Evolutionary conservation across 2,797 vertebrate genomes (phyloP).

Genomic region (Menidia menidia): DNA sequence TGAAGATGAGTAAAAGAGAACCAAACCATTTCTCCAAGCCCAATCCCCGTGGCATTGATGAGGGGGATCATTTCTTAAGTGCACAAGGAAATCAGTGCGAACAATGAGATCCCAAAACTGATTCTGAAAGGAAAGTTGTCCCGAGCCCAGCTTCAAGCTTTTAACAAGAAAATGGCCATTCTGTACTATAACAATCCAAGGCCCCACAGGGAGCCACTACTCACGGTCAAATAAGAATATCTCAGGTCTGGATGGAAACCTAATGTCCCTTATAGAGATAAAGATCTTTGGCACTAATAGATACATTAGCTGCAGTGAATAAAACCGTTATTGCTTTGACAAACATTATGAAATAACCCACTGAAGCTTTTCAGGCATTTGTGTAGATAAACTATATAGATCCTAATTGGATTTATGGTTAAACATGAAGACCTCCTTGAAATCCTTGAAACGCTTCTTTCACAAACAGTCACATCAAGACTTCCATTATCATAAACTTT

Average conservation of each 20-base stretch:
- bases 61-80: constrained; percentile 98
- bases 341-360: constrained; percentile 12
- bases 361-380: constrained; percentile 6
- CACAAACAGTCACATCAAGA: constrained; percentile 64
- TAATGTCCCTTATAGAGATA: constrained; percentile 82
- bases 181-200: constrained; percentile 89
- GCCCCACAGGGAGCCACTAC: constrained; percentile 89
- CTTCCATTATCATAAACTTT: constrained; percentile 62
- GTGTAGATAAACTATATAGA: constrained; percentile 6
- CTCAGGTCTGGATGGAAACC: constrained; percentile 86
- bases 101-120: constrained; percentile 94
- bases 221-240: constrained; percentile 88
- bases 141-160: constrained; percentile 90
- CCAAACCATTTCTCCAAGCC: constrained; percentile 91
- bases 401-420: constrained; percentile 33
- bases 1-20: constrained; percentile 88
- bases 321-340: constrained; percentile 12
- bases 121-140: constrained; percentile 94
- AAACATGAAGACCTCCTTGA: constrained; percentile 45
- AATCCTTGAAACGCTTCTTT: constrained; percentile 51
- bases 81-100: constrained; percentile 95
- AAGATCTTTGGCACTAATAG: constrained; percentile 36
- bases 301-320: constrained; percentile 37
- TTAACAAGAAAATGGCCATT: constrained; percentile 85
- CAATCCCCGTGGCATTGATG: constrained; percentile 96